A percentile compares a stretch with the other conserved stretches of the same genome.
These are phyloP conservation scores for Patiria miniata DNA, from an alignment of 35 echinoderm and acorn worm species.

Conservation along the genomic window DNA sequence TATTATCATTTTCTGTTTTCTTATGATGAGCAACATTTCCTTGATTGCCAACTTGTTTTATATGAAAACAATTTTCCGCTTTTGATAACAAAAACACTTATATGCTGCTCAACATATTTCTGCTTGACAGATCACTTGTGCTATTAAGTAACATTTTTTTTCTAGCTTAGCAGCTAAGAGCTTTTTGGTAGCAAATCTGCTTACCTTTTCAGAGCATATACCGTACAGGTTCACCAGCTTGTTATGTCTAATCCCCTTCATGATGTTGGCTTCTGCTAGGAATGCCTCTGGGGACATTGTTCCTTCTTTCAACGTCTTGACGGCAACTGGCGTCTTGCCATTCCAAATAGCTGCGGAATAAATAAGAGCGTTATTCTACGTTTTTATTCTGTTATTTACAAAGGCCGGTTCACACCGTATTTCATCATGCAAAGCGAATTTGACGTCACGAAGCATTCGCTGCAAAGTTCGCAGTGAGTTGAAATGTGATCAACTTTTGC, in stretches of 20 bases:
- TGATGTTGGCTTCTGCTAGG: constrained; percentile 82
- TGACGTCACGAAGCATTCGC: too few relatives aligned
- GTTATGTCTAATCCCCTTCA: constrained; percentile 87
- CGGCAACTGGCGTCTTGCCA: constrained; percentile 60
- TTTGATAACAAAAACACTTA: too few relatives aligned
- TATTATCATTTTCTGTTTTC: too few relatives aligned
- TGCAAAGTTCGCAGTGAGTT: too few relatives aligned
- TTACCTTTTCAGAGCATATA: constrained; percentile 89
- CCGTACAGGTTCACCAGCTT: constrained; percentile 80
- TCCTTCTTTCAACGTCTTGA: constrained; percentile 89
- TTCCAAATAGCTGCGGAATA: constrained; percentile 65
- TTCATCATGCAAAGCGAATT: not conserved
- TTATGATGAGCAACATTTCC: too few relatives aligned
- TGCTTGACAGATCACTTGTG: too few relatives aligned
- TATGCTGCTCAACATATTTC: too few relatives aligned
- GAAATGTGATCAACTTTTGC: too few relatives aligned
- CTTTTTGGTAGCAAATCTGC: not conserved
- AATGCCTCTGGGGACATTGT: constrained; percentile 82
- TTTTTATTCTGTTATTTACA: not conserved
- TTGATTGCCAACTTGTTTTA: too few relatives aligned
- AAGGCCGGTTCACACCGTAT: not conserved
- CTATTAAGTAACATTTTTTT: too few relatives aligned
- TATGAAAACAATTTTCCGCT: too few relatives aligned
- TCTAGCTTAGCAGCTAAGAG: too few relatives aligned
- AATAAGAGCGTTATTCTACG: not conserved